Evolutionary conservation across 2,797 vertebrate species (phyloP).

Genomic region (Lateolabrax maculatus): DNA sequence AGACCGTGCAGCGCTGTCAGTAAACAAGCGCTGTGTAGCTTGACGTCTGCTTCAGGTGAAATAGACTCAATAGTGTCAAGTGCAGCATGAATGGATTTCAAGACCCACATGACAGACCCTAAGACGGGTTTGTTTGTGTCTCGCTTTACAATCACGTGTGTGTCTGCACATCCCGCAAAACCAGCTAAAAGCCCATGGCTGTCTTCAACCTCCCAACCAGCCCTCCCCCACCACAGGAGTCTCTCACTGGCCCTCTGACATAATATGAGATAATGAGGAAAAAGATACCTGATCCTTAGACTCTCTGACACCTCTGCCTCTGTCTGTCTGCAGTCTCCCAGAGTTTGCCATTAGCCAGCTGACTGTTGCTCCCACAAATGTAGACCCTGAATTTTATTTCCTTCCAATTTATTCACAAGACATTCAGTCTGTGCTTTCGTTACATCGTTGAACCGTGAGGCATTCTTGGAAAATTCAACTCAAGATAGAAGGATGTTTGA

Average conservation of each 20-base stretch:
- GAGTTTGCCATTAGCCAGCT: conserved; percentile 37
- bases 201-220: conserved; percentile 5
- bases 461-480: neutral
- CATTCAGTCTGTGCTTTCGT: neutral
- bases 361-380: conserved; percentile 26
- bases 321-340: conserved; percentile 46
- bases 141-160: conserved; percentile 26
- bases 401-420: no score
- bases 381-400: neutral
- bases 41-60: conserved; percentile 47
- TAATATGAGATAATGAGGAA: conserved; percentile 75
- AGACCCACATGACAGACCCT: conserved; percentile 6
- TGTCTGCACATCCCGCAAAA: conserved; percentile 31
- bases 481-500: neutral
- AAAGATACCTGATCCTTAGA: conserved; percentile 64
- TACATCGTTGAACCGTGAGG: neutral
- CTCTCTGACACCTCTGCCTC: conserved; percentile 64
- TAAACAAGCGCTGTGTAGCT: neutral
- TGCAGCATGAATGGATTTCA: conserved; percentile 20
- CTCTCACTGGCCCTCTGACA: conserved; percentile 58
- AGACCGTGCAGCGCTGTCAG: conserved; percentile 23
- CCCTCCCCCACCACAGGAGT: neutral
- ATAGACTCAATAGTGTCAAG: conserved; percentile 36
- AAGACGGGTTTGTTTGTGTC: conserved; percentile 30
- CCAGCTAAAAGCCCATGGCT: conserved; percentile 35